A percentile compares a stretch with the other conserved stretches of the same genome.
Evolutionary conservation across 2,797 vertebrate genomes (phyloP).

Genomic region (Macrochelys suwanniensis): DNA sequence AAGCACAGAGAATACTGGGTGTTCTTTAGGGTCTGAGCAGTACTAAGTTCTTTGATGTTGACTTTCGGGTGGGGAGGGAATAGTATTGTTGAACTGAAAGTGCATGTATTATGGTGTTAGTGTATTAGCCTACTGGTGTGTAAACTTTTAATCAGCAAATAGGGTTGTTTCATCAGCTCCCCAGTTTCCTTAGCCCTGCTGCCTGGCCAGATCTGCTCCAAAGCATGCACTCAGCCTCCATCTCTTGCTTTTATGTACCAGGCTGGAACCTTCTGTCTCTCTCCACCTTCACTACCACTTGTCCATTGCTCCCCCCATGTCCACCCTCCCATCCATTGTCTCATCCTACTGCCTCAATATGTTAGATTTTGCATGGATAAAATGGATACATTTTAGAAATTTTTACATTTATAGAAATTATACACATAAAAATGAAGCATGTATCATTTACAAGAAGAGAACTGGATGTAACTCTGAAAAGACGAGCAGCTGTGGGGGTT

Average conservation of each 20-base stretch:
- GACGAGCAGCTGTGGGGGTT: background rate
- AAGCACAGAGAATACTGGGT: background rate
- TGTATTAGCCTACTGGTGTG: background rate
- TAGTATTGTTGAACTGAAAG: constrained; percentile 27
- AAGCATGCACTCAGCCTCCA: background rate
- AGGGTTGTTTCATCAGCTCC: background rate
- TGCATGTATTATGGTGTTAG: background rate
- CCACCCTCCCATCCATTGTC: background rate
- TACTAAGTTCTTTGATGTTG: constrained; percentile 7
- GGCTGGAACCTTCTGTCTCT: background rate
- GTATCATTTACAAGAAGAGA: background rate
- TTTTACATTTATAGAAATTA: background rate
- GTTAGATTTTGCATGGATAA: background rate
- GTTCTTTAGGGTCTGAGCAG: background rate
- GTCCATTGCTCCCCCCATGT: background rate
- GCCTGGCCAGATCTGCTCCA: background rate
- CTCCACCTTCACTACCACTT: background rate
- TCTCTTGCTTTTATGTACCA: background rate
- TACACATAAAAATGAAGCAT: background rate
- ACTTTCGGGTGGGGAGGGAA: background rate
- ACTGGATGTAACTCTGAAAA: fast-evolving
- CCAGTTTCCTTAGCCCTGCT: background rate
- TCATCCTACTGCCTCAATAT: background rate
- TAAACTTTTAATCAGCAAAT: background rate
- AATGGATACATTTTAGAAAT: background rate